Base-by-base conservation (phyloP, 1,140 invertebrate genomes). In the Tetramorium parvispinum region DNA sequence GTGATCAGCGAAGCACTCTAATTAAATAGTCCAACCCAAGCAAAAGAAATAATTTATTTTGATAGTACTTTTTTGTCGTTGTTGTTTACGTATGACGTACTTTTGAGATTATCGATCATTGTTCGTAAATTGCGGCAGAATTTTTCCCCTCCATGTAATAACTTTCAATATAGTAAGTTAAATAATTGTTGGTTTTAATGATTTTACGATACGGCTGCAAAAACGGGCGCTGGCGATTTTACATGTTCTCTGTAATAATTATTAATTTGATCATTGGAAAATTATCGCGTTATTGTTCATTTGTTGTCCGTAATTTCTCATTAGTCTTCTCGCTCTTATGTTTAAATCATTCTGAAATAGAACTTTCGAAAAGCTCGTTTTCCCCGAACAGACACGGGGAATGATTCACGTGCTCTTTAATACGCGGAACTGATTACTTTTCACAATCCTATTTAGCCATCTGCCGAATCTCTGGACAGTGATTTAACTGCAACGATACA, bases 371-470 rank as follows among this genome's bases (percentile, higher is more conserved):
- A 68, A 53, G 46, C 55, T 61, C 53, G 21, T 59, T 76, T 68
- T 71, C 7, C 43, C 37, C 40, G 11, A 49, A 46, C 7, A 59
- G 40, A 66, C 37, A 65, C n/a, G 46, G 27, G 16, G 10, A 82
- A 40, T 40, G 53, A 82, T 82, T 57, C 53, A 59, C 66, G 78
- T 37, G 71, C 37, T 32, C 32, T 71, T 68, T 57, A 46, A 73
- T 37, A 82, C 53, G 51, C 24, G 53, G 18, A 32, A 73, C 66
- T 82, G 68, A 82, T 82, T 82, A 82, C 79, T 73, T 82, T 71
- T 71, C 51, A 57, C 66, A 82, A 73, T 73, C 24, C 79, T 59
- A 59, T 82, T 82, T 82, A 82, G 40, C 53, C 11, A 24, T 59
- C 66, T 49, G 66, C 68, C 24, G 18, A 82, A 82, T 73, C 79